Base-by-base conservation (phyloP, 2,888 invertebrate genomes). In the Amblyteles armatorius region DNA sequence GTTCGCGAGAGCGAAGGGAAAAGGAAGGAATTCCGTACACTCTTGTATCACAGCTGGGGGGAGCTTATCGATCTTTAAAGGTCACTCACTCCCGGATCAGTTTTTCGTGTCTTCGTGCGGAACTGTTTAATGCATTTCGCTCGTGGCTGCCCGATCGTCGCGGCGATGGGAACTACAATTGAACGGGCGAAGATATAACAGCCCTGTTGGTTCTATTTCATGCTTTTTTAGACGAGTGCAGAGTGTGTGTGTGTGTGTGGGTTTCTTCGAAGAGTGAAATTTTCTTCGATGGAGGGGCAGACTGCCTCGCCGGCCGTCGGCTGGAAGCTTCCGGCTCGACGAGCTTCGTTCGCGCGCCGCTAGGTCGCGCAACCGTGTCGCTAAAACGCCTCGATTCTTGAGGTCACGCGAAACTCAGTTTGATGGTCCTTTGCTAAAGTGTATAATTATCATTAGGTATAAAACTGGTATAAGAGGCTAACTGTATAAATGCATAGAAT, bases 121-220 rank as follows among this genome's bases (percentile, higher is more conserved):
- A 29, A 19, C 33, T 13, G 6, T 55, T 33, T 63, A n/a, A n/a
- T 63, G 63, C 36, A 63, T n/a, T 36, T n/a, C 6, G 29, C n/a
- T 26, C 29, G 29, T 16, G 16, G 16, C 33, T 63, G 63, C 33
- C 16, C 33, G 63, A 36, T 36, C 22, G 7, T 63, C 63, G 29
- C 33, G 29, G 29, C n/a, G n/a, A n/a, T n/a, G 29, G 3, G 26
- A 16, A 36, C 16, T 33, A 16, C 3, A 26, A 63, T 33, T n/a
- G 29, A 29, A 33, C 16, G 63, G 36, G 6, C 16, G n/a, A 63
- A 36, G 33, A 16, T 26, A 63, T 6, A 33, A 63, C 33, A 29
- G 22, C 55, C 19, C 2, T 40, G 52, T 33, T 52, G 2, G 55
- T 72, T 72, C 36, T 72, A 72, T 72, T 52, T 55, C 55, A 55